These are phyloP conservation scores for Mormoops blainvillei DNA, from an alignment of 2,113 vertebrate species.

Conservation along the genomic window DNA sequence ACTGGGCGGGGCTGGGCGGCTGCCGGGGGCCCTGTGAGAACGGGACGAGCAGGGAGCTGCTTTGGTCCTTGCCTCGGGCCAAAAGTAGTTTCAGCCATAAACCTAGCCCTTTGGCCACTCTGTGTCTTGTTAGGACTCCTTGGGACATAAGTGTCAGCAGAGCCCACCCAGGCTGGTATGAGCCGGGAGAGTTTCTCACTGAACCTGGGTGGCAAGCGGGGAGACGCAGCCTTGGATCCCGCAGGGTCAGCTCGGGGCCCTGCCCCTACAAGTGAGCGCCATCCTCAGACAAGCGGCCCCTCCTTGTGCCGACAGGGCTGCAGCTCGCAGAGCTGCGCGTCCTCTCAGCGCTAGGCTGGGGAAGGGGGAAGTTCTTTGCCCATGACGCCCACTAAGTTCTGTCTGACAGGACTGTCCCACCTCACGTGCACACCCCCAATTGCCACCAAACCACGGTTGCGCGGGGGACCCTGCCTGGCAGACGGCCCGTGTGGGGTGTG, in stretches of 20 bases:
- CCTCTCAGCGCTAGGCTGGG: neutral
- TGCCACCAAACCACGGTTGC: accelerated
- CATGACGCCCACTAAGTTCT: neutral
- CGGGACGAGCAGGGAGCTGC: too few relatives aligned
- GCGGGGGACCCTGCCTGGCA: neutral
- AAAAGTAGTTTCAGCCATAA: neutral
- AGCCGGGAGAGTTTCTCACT: neutral
- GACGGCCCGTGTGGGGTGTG: accelerated
- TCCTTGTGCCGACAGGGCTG: neutral
- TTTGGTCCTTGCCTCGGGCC: neutral
- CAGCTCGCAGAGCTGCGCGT: accelerated
- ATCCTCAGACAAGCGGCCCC: too few relatives aligned
- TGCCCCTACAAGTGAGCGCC: too few relatives aligned
- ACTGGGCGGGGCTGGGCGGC: accelerated
- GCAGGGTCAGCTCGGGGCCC: too few relatives aligned
- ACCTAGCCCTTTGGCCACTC: neutral
- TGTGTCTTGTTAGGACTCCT: neutral
- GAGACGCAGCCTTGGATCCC: neutral
- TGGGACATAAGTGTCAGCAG: too few relatives aligned
- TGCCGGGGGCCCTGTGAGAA: accelerated
- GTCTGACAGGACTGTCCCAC: too few relatives aligned
- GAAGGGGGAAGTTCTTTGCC: neutral
- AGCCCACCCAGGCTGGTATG: neutral
- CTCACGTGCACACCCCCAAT: accelerated
- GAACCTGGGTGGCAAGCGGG: neutral